Evolutionary conservation across 2,888 invertebrate genomes (phyloP).

Genomic region (Eilema depressum): DNA sequence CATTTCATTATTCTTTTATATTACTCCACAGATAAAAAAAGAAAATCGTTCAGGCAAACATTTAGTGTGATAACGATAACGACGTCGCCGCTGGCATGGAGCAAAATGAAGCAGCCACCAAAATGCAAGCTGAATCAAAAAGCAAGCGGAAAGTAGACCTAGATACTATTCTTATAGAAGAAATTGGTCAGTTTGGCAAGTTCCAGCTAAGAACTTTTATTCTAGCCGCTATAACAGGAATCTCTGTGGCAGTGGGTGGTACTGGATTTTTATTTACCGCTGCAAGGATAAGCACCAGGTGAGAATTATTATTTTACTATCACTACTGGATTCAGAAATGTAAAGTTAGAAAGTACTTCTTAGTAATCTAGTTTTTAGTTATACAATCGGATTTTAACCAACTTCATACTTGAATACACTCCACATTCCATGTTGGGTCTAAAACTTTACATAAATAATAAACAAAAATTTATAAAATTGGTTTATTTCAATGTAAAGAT

Average conservation of each 20-base stretch:
- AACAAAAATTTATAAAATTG: no score
- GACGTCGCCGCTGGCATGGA: neutral
- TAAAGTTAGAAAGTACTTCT: neutral
- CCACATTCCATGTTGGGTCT: no score
- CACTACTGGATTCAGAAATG: neutral
- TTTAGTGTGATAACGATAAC: neutral
- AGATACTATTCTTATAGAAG: constrained; percentile 65
- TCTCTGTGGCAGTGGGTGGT: constrained; percentile 63
- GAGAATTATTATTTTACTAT: constrained; percentile 15
- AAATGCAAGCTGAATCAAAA: neutral
- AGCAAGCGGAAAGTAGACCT: constrained; percentile 19
- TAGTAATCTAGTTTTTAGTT: no score
- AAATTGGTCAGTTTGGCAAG: constrained; percentile 70
- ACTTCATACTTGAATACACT: no score
- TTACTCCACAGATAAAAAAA: neutral
- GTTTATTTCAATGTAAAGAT: no score
- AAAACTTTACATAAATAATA: no score
- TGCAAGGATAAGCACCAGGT: constrained; percentile 69
- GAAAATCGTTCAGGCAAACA: neutral
- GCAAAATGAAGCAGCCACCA: neutral
- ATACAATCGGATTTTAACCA: no score
- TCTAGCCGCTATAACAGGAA: constrained; percentile 56
- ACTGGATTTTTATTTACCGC: constrained; percentile 72
- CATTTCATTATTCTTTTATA: neutral
- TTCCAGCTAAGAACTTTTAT: constrained; percentile 63